phyloP scores from a whole-genome alignment of 2,888 invertebrate species.

The Cyaniris semiargus region DNA sequence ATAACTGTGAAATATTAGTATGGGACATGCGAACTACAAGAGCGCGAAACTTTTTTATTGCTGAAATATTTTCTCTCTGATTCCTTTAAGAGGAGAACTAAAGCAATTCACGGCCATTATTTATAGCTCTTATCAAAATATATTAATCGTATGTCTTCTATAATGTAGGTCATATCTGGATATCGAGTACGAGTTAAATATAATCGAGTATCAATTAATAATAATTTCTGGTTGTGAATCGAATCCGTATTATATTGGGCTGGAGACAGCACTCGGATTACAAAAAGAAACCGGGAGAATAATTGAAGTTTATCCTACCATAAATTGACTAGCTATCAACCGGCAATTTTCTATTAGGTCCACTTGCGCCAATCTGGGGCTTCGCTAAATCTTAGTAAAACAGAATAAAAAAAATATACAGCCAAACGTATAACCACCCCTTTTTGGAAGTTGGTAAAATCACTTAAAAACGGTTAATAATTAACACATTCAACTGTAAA shows the following conservation, averaged over 20 bases:
- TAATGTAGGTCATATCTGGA: not conserved
- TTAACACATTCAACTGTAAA: no score
- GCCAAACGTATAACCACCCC: no score
- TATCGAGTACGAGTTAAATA: not conserved
- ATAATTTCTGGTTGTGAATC: not conserved
- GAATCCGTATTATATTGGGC: not conserved
- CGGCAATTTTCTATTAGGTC: not conserved
- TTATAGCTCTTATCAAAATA: not conserved
- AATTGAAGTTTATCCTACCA: no score
- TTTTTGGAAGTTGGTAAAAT: no score
- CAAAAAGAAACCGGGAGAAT: not conserved
- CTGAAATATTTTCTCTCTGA: not conserved
- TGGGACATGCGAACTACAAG: slow-evolving; percentile 16
- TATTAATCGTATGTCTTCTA: not conserved
- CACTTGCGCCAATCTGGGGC: no score
- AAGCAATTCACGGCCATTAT: not conserved
- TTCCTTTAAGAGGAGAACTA: not conserved
- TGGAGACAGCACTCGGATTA: not conserved
- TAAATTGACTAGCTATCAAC: not conserved
- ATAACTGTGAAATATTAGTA: slow-evolving; percentile 20
- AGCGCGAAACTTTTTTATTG: not conserved
- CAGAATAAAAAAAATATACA: no score
- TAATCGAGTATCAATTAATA: not conserved
- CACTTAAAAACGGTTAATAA: no score
- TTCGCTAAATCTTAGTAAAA: no score